Base-by-base conservation (phyloP, 2,888 invertebrate genomes). In the Trachelus troglodyta region DNA sequence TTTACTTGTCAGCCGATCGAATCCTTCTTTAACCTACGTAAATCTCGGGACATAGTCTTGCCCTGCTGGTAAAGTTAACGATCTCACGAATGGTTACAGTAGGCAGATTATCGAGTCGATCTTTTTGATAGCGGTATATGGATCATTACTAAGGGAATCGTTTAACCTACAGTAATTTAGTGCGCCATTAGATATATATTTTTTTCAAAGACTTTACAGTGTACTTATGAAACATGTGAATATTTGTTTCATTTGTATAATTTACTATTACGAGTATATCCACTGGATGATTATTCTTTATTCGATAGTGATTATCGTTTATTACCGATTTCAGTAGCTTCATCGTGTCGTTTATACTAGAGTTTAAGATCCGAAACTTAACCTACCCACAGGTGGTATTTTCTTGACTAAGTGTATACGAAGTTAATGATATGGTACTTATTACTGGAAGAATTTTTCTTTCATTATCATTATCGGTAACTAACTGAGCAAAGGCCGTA, bases 1-100 rank as follows among this genome's bases (percentile, higher is more conserved):
- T 82, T 56, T 75, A 69, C 69, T 80, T 82, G 81, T 75, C 80
- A 37, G 33, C 75, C 82, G 84, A 86, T 74, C 74, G 74, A 74
- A 34, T 74, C 74, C 74, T 34, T 34, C 74, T 74, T 74, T 35
- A 34, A 35, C 34, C 74, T 34, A 34, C 74, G 74, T 74, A 74
- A 74, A 74, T 74, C 74, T 35, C 74, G 30, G 74, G 30, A 35
- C 23, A 74, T 12, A 33, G 3, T 31, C 31, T 71, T 71, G 12
- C 56, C 56, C 23, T 23, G 56, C 23, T 56, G 56, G 23, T 56
- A 23, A 56, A 56, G 56, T 56, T 56, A 56, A 56, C 56, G 56
- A 56, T 56, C 56, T 23, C 56, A 56, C 23, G 23, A 56, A 56
- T 56, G 56, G 56, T 9, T 56, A 56, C 56, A 56, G 56, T 56